Evolutionary conservation across 2,888 invertebrate genomes (phyloP).

Genomic region (Drosophila mayaguana): DNA sequence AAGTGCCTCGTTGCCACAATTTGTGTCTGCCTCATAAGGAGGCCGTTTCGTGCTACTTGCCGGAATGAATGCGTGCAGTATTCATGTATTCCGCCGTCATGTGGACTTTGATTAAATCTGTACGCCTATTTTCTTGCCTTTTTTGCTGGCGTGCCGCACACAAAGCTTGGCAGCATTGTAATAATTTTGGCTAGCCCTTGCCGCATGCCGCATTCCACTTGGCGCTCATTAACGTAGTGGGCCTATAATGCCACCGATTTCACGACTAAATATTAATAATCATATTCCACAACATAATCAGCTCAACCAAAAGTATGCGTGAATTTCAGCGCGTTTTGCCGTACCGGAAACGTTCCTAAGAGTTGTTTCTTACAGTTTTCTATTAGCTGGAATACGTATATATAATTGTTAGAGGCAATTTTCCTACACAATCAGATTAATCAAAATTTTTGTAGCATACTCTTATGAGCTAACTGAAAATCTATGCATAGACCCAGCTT

Average conservation of each 20-base stretch:
- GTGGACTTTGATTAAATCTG: slow-evolving; percentile 42
- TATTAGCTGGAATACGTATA: background rate
- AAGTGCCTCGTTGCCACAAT: background rate
- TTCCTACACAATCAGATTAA: too few species aligned
- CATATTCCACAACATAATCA: background rate
- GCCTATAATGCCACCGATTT: slow-evolving; percentile 16
- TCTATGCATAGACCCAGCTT: background rate
- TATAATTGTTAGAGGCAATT: background rate
- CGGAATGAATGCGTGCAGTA: slow-evolving; percentile 15
- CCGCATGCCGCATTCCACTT: slow-evolving; percentile 13
- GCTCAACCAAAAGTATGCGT: background rate
- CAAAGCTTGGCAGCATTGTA: slow-evolving; percentile 21
- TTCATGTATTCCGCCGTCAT: slow-evolving; percentile 43
- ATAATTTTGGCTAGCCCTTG: slow-evolving; percentile 25
- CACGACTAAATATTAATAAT: slow-evolving; percentile 5
- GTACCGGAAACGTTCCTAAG: background rate
- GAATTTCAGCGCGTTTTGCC: background rate
- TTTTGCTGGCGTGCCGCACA: slow-evolving; percentile 33
- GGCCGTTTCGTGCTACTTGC: slow-evolving; percentile 1
- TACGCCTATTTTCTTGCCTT: slow-evolving; percentile 38
- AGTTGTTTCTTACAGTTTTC: background rate
- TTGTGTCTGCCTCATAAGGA: background rate
- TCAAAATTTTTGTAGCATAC: slow-evolving; percentile 9
- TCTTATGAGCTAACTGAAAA: background rate
- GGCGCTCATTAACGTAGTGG: slow-evolving; percentile 13